Evolutionary conservation across 2,888 invertebrate genomes (phyloP).

Genomic region (Schizaphis graminum): DNA sequence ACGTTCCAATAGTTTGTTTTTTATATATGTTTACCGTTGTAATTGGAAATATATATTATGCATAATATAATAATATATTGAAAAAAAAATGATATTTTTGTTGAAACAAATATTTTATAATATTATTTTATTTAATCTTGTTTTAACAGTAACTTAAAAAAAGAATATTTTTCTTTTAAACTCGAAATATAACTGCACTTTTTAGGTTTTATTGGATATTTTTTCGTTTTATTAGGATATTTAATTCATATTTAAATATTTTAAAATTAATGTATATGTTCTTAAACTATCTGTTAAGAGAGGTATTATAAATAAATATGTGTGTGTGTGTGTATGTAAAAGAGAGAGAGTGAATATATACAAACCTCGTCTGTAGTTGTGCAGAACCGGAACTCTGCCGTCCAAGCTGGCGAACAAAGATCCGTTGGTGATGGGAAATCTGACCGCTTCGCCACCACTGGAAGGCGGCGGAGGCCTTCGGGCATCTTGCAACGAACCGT

Average conservation of each 20-base stretch:
- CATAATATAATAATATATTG: not conserved
- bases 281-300: not conserved
- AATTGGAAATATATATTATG: not conserved
- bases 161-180: not conserved
- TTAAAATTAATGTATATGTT: not conserved
- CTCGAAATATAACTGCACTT: not conserved
- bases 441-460: conserved; percentile 68
- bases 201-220: not conserved
- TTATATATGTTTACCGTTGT: not conserved
- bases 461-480: conserved; percentile 70
- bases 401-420: conserved; percentile 73
- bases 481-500: conserved; percentile 70
- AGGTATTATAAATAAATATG: not conserved
- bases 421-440: conserved; percentile 76
- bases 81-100: not conserved
- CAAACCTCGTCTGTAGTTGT: conserved; percentile 72
- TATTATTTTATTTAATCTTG: not conserved
- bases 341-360: conserved; percentile 67
- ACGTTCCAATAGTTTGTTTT: not conserved
- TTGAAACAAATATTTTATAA: not conserved
- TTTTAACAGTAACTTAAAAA: not conserved
- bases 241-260: not conserved
- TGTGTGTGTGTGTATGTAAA: not conserved
- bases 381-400: conserved; percentile 74
- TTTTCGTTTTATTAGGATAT: not conserved